Base-by-base conservation (phyloP, 2,797 vertebrate species). In the Xiphophorus birchmanni region DNA sequence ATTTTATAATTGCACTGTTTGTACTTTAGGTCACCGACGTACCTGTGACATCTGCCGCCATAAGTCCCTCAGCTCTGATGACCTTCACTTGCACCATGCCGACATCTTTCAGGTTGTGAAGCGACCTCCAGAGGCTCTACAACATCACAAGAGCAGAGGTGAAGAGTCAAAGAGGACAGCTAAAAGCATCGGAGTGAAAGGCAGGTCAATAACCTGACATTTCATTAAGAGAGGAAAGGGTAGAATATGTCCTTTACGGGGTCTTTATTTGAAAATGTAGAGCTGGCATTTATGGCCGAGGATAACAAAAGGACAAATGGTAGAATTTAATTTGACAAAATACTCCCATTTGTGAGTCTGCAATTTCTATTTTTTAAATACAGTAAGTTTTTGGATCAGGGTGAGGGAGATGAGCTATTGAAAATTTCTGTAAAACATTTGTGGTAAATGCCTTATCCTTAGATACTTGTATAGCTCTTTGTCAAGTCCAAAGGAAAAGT, bases 31-130 rank as follows among this genome's bases (percentile, higher is more conserved):
- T 82, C 65, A 45, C 37, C 9, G 69, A 89, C 96, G 95, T 96
- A 97, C 98, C 98, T 96, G 97, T 99, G 94, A 99, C 98, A 87
- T 99, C 98, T 85, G 98, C 98, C 48, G 97, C 98, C 98, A 99
- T 98, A 94, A 99, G 95, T 67, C 98, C 98, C 94, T 99, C 98
- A 44, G 98, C 98, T 89, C 96, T 95, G 95, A 99, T 98, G 92
- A 99, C 97, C 95, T 99, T 99, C 94, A 99, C 97, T 94, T 99
- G 98, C 91, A 99, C 97, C 92, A 99, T 95, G 69, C 98, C 98
- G 82, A 99, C 98, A 77, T 99, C 98, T 88, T 97, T 98, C 91
- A 99, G 92, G 93, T 97, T 98, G 91, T 95, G 95, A 90, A 99
- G 96, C 83, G 97, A 98, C 92, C 94, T 91, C 95, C 97, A 86